Percentiles rank a stretch among this genome's conserved stretches.
phyloP scores from a whole-genome alignment of 1,140 invertebrate species.

The Ephestia elutella region DNA sequence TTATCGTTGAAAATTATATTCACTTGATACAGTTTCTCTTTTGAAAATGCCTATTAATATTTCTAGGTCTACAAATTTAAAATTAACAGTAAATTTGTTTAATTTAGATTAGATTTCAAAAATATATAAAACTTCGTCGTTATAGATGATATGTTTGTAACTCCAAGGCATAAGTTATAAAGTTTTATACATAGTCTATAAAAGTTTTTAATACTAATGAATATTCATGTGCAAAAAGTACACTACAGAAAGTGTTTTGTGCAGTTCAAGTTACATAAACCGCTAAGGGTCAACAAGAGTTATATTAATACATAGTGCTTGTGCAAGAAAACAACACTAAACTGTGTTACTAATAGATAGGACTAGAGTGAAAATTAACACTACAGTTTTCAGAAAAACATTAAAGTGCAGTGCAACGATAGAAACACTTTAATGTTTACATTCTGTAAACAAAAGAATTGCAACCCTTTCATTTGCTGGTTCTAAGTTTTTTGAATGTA shows the following conservation, averaged over 20 bases:
- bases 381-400: slow-evolving; percentile 23
- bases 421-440: slow-evolving; percentile 20
- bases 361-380: slow-evolving; percentile 33
- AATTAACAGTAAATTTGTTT: too few species aligned
- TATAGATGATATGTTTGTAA: too few species aligned
- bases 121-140: too few species aligned
- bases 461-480: slow-evolving; percentile 20
- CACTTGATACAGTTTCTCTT: slow-evolving; percentile 3
- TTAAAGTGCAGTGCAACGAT: slow-evolving; percentile 11
- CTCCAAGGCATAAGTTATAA: too few species aligned
- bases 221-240: slow-evolving; percentile 14
- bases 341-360: slow-evolving; percentile 42
- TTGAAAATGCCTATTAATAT: too few species aligned
- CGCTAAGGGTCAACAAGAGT: slow-evolving; percentile 21
- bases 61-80: background rate
- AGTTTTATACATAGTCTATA: too few species aligned
- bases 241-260: slow-evolving; percentile 30
- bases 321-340: slow-evolving; percentile 55
- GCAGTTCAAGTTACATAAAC: slow-evolving; percentile 28
- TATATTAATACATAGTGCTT: slow-evolving; percentile 29
- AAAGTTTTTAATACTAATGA: background rate
- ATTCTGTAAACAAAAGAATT: slow-evolving; percentile 17
- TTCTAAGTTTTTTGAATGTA: slow-evolving; percentile 11
- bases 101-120: too few species aligned
- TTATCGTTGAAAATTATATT: slow-evolving; percentile 29